Conservation (phyloP, 2,888 invertebrate species). For the Branchellion lobata region DNA sequence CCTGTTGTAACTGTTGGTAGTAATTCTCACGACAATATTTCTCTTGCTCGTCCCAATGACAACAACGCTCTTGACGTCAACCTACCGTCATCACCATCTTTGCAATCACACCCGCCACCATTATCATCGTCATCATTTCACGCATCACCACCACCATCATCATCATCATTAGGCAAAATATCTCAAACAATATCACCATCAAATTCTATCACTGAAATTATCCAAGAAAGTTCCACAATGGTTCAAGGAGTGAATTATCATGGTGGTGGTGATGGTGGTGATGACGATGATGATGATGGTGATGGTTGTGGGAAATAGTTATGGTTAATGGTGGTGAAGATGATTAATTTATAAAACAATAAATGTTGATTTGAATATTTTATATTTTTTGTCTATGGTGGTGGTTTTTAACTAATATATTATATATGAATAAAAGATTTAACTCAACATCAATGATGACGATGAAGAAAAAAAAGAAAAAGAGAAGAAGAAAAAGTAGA, state of each 20-base stretch:
- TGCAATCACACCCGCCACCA: not conserved
- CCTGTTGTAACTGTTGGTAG: no score
- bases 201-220: not conserved
- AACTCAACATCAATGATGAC: no score
- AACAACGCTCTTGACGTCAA: no score
- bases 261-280: not conserved
- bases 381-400: no score
- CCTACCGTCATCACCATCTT: not conserved
- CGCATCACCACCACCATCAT: not conserved
- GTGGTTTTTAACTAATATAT: no score
- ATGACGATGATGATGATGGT: not conserved
- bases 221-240: not conserved
- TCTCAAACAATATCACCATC: not conserved
- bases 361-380: no score
- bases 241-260: not conserved
- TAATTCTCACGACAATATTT: no score
- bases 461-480: no score
- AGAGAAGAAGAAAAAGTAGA: no score
- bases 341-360: not conserved
- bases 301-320: not conserved
- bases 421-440: no score
- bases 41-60: no score
- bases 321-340: not conserved
- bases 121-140: not conserved
- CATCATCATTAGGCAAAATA: not conserved